Conservation (phyloP, 2,888 invertebrate genomes). For the Hedya salicella region DNA sequence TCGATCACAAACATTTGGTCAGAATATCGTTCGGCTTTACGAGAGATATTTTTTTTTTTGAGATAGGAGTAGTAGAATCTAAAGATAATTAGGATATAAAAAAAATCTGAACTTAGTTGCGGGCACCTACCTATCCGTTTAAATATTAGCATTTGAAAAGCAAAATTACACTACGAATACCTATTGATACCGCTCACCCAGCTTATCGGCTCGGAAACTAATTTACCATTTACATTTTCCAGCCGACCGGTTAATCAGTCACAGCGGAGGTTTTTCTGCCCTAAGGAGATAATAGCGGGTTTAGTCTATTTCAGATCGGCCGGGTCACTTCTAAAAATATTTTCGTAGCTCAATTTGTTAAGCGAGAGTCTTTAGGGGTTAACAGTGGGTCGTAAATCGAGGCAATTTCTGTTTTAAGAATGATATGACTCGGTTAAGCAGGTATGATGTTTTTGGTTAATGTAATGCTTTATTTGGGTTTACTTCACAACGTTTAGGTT, state of each 20-base stretch:
- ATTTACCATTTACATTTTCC: conserved; percentile 35
- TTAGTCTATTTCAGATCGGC: conserved; percentile 25
- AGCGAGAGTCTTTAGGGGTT: conserved; percentile 21
- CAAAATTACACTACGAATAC: background rate
- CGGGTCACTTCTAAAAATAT: conserved; percentile 41
- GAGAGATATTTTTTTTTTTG: no score
- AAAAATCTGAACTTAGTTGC: no score
- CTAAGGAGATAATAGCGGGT: conserved; percentile 36
- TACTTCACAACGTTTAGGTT: no score
- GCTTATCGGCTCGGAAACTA: conserved; percentile 16
- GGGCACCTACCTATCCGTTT: no score
- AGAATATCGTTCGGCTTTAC: no score
- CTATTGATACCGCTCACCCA: conserved; percentile 6
- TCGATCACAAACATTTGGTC: no score
- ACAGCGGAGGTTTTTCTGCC: conserved; percentile 32
- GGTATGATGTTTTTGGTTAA: background rate
- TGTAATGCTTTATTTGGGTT: background rate
- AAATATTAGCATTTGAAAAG: no score
- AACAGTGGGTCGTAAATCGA: conserved; percentile 24
- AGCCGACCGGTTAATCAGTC: conserved; percentile 20
- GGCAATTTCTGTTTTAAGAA: conserved; percentile 18
- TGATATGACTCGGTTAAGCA: conserved; percentile 12
- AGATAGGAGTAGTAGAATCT: no score
- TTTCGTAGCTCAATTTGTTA: conserved; percentile 34
- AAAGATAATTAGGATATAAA: no score